Base-by-base conservation (phyloP, 2,888 invertebrate genomes). In the Cryptus viduatorius region DNA sequence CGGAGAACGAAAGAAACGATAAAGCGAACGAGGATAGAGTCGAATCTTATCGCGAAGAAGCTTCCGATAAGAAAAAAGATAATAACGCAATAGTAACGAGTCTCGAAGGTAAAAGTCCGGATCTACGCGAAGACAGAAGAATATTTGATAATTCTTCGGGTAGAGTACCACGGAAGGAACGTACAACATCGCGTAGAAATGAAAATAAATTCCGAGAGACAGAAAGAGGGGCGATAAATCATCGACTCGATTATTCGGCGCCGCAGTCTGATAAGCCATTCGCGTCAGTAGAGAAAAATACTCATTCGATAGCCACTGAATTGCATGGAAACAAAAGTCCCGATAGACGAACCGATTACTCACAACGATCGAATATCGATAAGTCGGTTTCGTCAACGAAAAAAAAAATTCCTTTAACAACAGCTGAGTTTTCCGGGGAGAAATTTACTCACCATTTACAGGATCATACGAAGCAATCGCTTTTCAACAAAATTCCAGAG, bases 41-140 rank as follows among this genome's bases (percentile, higher is more conserved):
- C 10, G 75, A 84, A 29, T 64, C 71, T 80, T 65, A 75, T 69
- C 76, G 29, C 4, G 16, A 42, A 44, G 61, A 75, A 71, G 53
- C 8, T 37, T 71, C 19, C 19, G 69, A 64, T 46, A 72, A 68
- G 59, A 48, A 59, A 12, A 37, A 50, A 72, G 53, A 82, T 64
- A 5, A 31, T 59, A 65, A 3, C 24, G 3, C 42, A 10, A 44
- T 8, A 53, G 29, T 14, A 50, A 19, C 64, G 56, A 56, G 53
- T 44, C 29, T 3, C 16, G 44, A 65, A 65, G 44, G 8, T 1
- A 53, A 64, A 44, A 19, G 10, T 24, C 44, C 37, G 48, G 50
- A 77, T 10, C 46, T 46, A 12, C 56, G 31, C n/a, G 83, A 68
- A n/a, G 68, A 76, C 12, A 31, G n/a, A n/a, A 72, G 53, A 10